Percentiles rank a stretch among this genome's conserved stretches.
These are phyloP conservation scores for Ceratoteleas bidentatus DNA, from an alignment of 1,140 invertebrate species.

Conservation along the genomic window DNA sequence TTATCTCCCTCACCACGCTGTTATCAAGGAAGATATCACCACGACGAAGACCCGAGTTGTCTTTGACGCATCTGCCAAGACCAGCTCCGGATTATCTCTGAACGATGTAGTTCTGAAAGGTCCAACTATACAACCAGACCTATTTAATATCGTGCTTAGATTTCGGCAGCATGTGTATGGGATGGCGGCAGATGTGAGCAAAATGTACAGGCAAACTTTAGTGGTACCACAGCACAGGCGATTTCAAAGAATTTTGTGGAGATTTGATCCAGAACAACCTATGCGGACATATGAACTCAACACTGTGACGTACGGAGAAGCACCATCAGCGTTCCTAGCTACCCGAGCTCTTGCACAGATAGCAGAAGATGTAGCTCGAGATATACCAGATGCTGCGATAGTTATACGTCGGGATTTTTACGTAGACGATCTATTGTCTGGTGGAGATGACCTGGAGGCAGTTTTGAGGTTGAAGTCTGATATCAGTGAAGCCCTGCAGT, in stretches of 20 bases:
- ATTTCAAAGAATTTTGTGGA: constrained; percentile 21
- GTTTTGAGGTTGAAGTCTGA: background rate
- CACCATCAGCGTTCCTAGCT: constrained; percentile 62
- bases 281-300: constrained; percentile 19
- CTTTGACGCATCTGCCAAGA: constrained; percentile 11
- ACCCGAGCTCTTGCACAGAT: constrained; percentile 52
- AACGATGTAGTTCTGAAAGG: constrained; percentile 15
- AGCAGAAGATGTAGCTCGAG: constrained; percentile 9
- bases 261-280: background rate
- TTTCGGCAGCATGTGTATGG: constrained; percentile 7
- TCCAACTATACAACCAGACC: constrained; percentile 1
- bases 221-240: background rate
- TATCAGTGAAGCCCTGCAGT: background rate
- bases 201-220: constrained; percentile 31
- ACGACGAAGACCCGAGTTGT: constrained; percentile 17
- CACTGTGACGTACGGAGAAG: constrained; percentile 58
- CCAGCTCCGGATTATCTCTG: background rate
- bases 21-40: constrained; percentile 79
- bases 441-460: background rate
- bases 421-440: background rate
- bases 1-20: constrained; percentile 8
- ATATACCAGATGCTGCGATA: background rate
- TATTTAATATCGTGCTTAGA: background rate
- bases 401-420: background rate
- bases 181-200: constrained; percentile 5